Evolutionary conservation across 1,140 invertebrate genomes (phyloP).

Genomic region (Drosophila obscura): DNA sequence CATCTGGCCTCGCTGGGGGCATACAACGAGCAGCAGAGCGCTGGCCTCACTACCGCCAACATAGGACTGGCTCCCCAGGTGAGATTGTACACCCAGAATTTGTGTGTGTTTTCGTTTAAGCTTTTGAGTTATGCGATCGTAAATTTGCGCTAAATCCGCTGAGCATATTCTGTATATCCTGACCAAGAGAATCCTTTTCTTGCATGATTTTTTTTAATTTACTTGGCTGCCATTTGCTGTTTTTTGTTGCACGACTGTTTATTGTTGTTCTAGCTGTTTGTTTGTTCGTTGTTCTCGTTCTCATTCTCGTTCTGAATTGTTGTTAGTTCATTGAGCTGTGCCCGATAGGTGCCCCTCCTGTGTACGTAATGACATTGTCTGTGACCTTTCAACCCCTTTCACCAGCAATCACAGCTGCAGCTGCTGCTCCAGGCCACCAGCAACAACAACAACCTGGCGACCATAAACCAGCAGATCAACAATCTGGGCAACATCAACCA

Average conservation of each 20-base stretch:
- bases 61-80: slow-evolving; percentile 88
- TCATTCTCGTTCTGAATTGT: slow-evolving; percentile 29
- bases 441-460: slow-evolving; percentile 83
- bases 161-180: background rate
- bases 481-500: slow-evolving; percentile 83
- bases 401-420: slow-evolving; percentile 74
- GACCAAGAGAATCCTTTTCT: slow-evolving; percentile 14
- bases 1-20: slow-evolving; percentile 94
- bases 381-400: slow-evolving; percentile 23
- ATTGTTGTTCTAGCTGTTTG: slow-evolving; percentile 12
- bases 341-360: background rate
- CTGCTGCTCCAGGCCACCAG: slow-evolving; percentile 78
- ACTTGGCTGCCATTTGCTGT: slow-evolving; percentile 54
- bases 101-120: slow-evolving; percentile 7
- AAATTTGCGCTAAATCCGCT: slow-evolving; percentile 48
- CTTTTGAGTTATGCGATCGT: slow-evolving; percentile 69
- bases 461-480: slow-evolving; percentile 83
- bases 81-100: slow-evolving; percentile 27
- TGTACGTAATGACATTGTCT: slow-evolving; percentile 40
- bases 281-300: slow-evolving; percentile 38
- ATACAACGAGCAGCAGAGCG: slow-evolving; percentile 83
- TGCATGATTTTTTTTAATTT: slow-evolving; percentile 67
- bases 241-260: slow-evolving; percentile 66
- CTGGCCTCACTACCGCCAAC: slow-evolving; percentile 85
- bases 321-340: slow-evolving; percentile 26